Conservation (phyloP, 2,888 invertebrate genomes). For the Epicampocera succincta region DNA sequence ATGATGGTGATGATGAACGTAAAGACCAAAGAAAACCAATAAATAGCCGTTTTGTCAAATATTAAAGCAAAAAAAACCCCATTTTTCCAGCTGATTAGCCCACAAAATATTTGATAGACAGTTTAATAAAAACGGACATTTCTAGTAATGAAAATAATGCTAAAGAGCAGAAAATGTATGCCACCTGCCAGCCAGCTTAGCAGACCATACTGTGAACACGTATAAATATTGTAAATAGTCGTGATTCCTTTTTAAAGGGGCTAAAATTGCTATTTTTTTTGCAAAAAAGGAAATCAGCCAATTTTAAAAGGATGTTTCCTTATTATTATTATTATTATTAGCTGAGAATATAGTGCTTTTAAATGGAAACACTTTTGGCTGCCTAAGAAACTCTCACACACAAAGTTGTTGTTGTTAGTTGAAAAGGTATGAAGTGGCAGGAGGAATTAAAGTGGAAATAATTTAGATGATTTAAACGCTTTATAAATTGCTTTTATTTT, state of each 20-base stretch:
- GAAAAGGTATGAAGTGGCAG: no score
- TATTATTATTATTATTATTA: no score
- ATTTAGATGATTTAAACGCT: background rate
- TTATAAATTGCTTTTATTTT: background rate
- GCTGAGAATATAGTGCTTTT: no score
- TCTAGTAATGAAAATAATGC: background rate
- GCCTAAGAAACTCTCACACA: no score
- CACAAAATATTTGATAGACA: constrained; percentile 66
- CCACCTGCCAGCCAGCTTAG: no score
- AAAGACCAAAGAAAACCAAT: constrained; percentile 46
- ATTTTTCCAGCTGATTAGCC: constrained; percentile 70
- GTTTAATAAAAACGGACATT: constrained; percentile 34
- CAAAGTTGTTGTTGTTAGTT: no score
- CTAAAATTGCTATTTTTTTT: constrained; percentile 54
- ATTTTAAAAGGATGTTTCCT: no score
- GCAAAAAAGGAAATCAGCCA: constrained; percentile 13
- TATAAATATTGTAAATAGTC: no score
- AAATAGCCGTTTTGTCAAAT: constrained; percentile 47
- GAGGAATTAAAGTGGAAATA: no score
- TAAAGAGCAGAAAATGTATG: background rate
- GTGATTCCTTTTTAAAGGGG: background rate
- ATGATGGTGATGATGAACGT: constrained; percentile 19
- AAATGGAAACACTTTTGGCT: no score
- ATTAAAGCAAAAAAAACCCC: constrained; percentile 25
- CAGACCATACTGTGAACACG: no score